phyloP scores from a whole-genome alignment of 2,797 vertebrate genomes.

The Peromyscus melanophrys region DNA sequence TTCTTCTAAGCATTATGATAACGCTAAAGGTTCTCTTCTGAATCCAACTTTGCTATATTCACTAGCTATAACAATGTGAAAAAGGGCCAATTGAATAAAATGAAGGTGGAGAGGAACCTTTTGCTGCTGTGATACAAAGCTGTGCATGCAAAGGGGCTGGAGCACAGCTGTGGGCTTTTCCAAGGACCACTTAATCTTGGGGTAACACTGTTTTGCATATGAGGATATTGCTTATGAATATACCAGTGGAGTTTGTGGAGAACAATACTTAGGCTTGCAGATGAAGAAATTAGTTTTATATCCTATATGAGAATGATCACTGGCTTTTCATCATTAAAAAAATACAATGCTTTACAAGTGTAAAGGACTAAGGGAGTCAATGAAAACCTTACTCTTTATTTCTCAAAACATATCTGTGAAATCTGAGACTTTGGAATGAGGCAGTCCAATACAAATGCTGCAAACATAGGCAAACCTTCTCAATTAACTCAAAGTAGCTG shows the following conservation, averaged over 20 bases:
- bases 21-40: conserved; percentile 91
- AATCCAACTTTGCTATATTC: conserved; percentile 91
- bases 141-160: conserved; percentile 78
- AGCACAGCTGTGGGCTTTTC: conserved; percentile 82
- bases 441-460: conserved; percentile 52
- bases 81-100: conserved; percentile 88
- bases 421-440: conserved; percentile 58
- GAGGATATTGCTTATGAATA: conserved; percentile 65
- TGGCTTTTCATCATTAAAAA: conserved; percentile 43
- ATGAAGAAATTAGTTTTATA: conserved; percentile 44
- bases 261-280: conserved; percentile 36
- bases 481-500: background rate
- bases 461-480: conserved; percentile 24
- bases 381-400: conserved; percentile 61
- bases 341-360: conserved; percentile 58
- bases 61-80: conserved; percentile 90
- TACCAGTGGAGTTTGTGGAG: background rate
- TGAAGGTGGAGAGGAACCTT: conserved; percentile 88
- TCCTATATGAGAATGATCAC: conserved; percentile 47
- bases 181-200: conserved; percentile 78
- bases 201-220: conserved; percentile 80
- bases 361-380: conserved; percentile 47
- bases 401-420: conserved; percentile 60
- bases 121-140: conserved; percentile 87
- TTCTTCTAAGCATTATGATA: conserved; percentile 91